phyloP scores from a whole-genome alignment of 2,888 invertebrate genomes.

The Acrobasis repandana region DNA sequence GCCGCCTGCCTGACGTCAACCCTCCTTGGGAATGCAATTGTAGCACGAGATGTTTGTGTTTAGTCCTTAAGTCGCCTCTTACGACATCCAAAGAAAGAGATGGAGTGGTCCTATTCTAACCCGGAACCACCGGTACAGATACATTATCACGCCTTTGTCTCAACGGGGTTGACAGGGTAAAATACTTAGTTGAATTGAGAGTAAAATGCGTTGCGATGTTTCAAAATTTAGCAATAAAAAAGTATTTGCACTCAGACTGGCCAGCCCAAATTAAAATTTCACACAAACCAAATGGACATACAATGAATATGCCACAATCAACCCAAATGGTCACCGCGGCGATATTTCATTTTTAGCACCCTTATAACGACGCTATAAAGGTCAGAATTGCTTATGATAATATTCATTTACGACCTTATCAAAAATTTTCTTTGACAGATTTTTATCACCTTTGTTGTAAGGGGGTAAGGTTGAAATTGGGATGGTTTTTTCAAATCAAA shows the following conservation, averaged over 20 bases:
- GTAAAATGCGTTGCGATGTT: no score
- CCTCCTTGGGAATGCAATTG: no score
- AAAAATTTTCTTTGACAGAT: neutral
- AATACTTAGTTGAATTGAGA: no score
- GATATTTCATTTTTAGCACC: constrained; percentile 7
- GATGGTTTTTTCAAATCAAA: neutral
- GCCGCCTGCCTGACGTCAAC: no score
- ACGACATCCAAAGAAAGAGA: no score
- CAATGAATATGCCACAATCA: constrained; percentile 14
- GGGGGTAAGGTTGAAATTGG: neutral
- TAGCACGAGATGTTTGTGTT: no score
- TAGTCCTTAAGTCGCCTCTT: no score
- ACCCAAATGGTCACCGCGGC: constrained; percentile 14
- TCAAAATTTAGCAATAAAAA: neutral
- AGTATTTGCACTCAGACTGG: neutral
- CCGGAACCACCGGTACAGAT: no score
- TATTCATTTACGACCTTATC: constrained; percentile 15
- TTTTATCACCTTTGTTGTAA: neutral
- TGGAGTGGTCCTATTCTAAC: no score
- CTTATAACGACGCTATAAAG: constrained; percentile 13
- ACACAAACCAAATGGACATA: constrained; percentile 11
- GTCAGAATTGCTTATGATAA: constrained; percentile 9
- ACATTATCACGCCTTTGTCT: no score
- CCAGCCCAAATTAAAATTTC: constrained; percentile 10
- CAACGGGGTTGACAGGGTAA: no score